Conservation (phyloP, 2,888 invertebrate genomes). For the Cephus pygmeus region DNA sequence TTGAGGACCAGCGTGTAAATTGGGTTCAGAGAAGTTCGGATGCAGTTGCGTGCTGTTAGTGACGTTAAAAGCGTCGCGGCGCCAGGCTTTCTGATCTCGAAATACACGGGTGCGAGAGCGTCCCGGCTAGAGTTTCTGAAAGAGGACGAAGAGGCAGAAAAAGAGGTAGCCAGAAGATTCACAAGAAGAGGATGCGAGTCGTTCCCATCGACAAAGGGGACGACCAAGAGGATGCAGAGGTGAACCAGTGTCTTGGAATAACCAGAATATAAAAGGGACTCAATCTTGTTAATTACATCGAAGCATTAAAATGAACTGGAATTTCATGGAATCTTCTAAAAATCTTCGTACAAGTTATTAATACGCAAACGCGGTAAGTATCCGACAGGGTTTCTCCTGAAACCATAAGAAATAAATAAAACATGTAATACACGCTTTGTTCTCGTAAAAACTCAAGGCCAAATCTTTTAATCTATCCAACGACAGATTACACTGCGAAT, state of each 20-base stretch:
- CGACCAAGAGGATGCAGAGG: background rate
- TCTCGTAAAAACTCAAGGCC: background rate
- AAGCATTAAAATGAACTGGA: background rate
- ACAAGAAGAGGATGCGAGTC: background rate
- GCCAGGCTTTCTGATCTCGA: slow-evolving; percentile 13
- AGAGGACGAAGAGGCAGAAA: slow-evolving; percentile 9
- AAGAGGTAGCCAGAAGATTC: slow-evolving; percentile 2
- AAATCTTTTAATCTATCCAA: background rate
- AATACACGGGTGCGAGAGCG: slow-evolving; percentile 14
- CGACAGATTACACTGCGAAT: background rate
- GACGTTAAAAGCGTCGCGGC: slow-evolving; percentile 1
- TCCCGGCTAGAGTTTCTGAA: slow-evolving; percentile 1
- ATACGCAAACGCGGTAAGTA: background rate
- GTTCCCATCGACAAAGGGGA: background rate
- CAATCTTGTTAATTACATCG: background rate
- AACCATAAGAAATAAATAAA: background rate
- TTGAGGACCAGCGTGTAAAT: background rate
- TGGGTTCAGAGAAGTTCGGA: background rate
- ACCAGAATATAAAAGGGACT: background rate
- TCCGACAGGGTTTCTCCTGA: background rate
- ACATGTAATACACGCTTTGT: background rate
- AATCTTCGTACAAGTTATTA: background rate
- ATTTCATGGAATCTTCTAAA: background rate
- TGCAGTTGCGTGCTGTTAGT: background rate
- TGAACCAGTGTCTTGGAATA: background rate